Evolutionary conservation across 2,113 vertebrate genomes (phyloP).

Genomic region (Lethenteron reissneri): DNA sequence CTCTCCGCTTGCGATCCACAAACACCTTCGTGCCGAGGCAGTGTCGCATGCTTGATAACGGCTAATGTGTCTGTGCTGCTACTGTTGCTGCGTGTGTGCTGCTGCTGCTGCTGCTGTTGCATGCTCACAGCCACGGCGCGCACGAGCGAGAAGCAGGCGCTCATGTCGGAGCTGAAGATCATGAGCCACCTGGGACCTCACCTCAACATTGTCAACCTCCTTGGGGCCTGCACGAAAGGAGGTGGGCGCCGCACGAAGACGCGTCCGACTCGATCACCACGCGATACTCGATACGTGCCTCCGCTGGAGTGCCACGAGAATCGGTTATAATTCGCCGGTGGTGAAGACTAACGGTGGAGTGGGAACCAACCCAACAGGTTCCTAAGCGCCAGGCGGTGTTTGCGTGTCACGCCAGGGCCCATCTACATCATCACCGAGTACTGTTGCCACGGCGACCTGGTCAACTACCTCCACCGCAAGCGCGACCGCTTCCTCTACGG

Average conservation of each 20-base stretch:
- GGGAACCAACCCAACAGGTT: too few species aligned
- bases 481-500: constrained; percentile 62
- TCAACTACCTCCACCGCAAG: constrained; percentile 95
- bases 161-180: constrained; percentile 98
- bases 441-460: constrained; percentile 88
- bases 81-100: not conserved
- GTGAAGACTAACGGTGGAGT: not conserved
- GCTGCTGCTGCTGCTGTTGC: not conserved
- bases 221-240: constrained; percentile 93
- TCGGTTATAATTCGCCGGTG: too few species aligned
- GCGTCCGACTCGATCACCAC: too few species aligned
- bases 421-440: constrained; percentile 99
- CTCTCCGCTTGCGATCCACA: not conserved
- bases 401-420: constrained; percentile 36
- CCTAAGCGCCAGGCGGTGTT: not conserved
- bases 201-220: constrained; percentile 83
- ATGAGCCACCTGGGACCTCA: constrained; percentile 96
- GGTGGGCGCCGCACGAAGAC: constrained; percentile 25
- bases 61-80: not conserved
- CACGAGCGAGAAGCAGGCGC: constrained; percentile 89
- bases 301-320: too few species aligned
- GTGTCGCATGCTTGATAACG: not conserved
- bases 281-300: too few species aligned
- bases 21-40: not conserved
- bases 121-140: constrained; percentile 58